Evolutionary conservation across 2,113 vertebrate species (phyloP), one percentile per base, ranked within the genome.

Genomic region (Pomatorhinus ruficollis): DNA sequence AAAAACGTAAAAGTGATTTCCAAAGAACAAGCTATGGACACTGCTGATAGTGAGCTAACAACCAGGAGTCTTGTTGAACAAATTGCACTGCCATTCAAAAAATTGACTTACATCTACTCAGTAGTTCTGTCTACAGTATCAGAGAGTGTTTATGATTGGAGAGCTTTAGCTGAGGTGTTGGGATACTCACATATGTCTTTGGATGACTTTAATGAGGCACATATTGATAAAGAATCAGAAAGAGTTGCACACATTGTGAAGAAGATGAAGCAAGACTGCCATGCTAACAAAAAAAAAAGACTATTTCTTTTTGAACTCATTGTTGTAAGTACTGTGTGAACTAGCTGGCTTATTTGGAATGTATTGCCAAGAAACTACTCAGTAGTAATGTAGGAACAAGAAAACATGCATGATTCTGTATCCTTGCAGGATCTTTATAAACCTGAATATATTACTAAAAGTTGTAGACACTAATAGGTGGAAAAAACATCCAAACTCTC

Each of bases 211-310:
- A 97, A 96, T 45, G 95, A 96, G 81, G 94, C 97, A 54, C 90
- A 98, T 47, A 97, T 93, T 42, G 98, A 99, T 64, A 98, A 98
- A 9, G 99, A 99, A 92, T 97, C 98, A 6, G 99, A 99, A 64
- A 99, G 98, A 97, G 98, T 99, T 70, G 98, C 98, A 0, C 98
- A 98, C 8, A 83, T 99, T 70, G 97, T 99, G 61, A 99, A 99
- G 92, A 99, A 97, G 94, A 98, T 99, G 84, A 99, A 99, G 87
- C 99, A 99, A 97, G 99, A 99, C 95, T 99, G 99, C 88, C 99
- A 99, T 23, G 82, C 97, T 39, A 98, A 98, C 53, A 99, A 97
- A 96, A 98, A 93, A 87, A 98, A 91, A 24, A 99, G 97, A 56
- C 98, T 98, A 79, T 99, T 99, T 97, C 98, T 99, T 85, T 99